phyloP scores from a whole-genome alignment of 2,797 vertebrate genomes.

The Falco novaeseelandiae region DNA sequence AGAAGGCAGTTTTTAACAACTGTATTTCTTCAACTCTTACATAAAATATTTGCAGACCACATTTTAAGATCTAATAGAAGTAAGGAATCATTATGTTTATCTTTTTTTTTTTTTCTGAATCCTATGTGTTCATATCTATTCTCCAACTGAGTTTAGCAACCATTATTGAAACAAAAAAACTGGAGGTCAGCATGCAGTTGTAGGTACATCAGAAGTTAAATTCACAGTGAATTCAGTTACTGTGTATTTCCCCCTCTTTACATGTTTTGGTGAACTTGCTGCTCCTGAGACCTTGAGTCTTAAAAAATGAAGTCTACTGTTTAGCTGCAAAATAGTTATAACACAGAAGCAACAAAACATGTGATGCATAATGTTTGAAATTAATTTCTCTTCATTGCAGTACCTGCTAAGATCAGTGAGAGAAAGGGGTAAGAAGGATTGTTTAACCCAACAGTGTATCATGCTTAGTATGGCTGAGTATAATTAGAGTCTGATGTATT shows the following conservation, averaged over 20 bases:
- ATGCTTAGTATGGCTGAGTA: not conserved
- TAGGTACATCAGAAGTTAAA: not conserved
- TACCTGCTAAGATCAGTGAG: not conserved
- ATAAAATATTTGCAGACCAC: not conserved
- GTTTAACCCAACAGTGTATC: not conserved
- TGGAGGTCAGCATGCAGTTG: not conserved
- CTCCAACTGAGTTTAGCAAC: not conserved
- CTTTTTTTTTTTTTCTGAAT: not conserved
- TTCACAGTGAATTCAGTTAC: not conserved
- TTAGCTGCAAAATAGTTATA: not conserved
- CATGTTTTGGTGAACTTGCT: not conserved
- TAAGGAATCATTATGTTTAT: not conserved
- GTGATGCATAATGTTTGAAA: not conserved
- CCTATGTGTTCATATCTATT: not conserved
- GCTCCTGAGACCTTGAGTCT: not conserved
- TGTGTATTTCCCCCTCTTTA: not conserved
- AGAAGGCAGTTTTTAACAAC: not conserved
- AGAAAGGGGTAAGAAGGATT: not conserved
- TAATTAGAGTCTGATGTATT: not conserved
- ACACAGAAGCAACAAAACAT: not conserved
- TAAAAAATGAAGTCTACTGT: not conserved
- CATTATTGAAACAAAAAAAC: not conserved
- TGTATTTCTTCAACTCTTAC: not conserved
- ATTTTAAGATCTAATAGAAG: not conserved
- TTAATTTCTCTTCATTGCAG: not conserved